Conservation (phyloP, 2,888 invertebrate genomes). For the Calliphora vomitoria region DNA sequence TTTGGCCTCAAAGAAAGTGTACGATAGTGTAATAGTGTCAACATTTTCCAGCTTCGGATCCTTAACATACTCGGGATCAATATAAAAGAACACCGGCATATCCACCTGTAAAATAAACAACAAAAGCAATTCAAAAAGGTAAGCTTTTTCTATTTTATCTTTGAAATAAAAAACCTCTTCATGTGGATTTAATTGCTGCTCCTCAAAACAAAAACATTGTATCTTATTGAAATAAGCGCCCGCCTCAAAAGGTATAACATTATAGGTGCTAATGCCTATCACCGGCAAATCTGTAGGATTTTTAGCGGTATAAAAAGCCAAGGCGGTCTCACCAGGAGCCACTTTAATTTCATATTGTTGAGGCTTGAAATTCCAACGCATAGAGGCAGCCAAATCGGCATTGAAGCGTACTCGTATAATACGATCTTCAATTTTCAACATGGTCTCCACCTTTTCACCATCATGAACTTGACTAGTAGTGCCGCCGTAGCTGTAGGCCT, state of each 20-base stretch:
- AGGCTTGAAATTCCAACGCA: too few species aligned
- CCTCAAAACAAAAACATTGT: slow-evolving; percentile 99
- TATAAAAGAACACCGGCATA: slow-evolving; percentile 99
- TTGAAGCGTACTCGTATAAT: slow-evolving; percentile 91
- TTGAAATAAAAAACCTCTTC: slow-evolving; percentile 90
- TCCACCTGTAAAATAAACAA: slow-evolving; percentile 90
- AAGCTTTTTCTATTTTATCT: slow-evolving; percentile 6
- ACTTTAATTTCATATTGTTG: slow-evolving; percentile 94
- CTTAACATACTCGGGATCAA: slow-evolving; percentile 96
- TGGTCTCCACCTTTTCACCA: slow-evolving; percentile 89
- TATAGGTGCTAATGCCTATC: slow-evolving; percentile 98
- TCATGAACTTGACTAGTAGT: slow-evolving; percentile 90
- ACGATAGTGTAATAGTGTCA: slow-evolving; percentile 94
- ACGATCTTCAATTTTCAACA: slow-evolving; percentile 89
- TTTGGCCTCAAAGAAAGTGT: slow-evolving; percentile 99
- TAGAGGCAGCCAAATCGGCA: too few species aligned
- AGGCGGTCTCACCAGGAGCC: slow-evolving; percentile 97
- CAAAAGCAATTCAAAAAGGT: neutral
- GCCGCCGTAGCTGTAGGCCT: slow-evolving; percentile 97
- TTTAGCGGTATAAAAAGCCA: slow-evolving; percentile 98
- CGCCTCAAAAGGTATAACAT: slow-evolving; percentile 98
- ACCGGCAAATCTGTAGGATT: slow-evolving; percentile 96
- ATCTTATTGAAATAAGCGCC: slow-evolving; percentile 99
- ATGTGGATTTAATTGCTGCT: slow-evolving; percentile 97
- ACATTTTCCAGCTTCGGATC: slow-evolving; percentile 96